Evolutionary conservation across 1,140 invertebrate genomes (phyloP), one percentile per base, ranked within the genome.

Genomic region (Ylistrum balloti): DNA sequence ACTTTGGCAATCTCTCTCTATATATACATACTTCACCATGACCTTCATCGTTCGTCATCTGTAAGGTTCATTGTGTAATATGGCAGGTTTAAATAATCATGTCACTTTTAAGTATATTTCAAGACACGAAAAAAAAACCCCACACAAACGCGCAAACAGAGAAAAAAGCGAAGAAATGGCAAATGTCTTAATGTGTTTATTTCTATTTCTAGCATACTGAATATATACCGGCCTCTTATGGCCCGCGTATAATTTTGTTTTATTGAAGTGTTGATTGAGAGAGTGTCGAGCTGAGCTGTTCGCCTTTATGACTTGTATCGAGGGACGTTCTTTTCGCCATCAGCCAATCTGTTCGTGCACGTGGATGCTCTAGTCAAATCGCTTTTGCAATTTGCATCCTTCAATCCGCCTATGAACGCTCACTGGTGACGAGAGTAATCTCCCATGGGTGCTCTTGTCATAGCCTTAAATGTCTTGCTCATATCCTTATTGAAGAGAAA

Each of bases 181-280:
- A n/a, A n/a, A n/a, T n/a, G n/a, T n/a, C n/a, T n/a, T n/a, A 38
- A 45, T 17, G 10, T 13, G 41, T 9, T 13, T 45, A 45, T 17
- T 45, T 45, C 20, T 17, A 45, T 45, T 17, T 1, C 41, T 45
- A 15, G 1, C 41, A 45, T 45, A 45, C 41, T 45, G 20, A 45
- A 17, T 45, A 1, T 17, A 17, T 13, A 17, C 1, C 10, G 11
- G 56, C 0, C 56, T 5, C 56, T n/a, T n/a, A 5, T 1, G 56
- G 56, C 56, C 22, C 28, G 5, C 41, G 41, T 74, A 74, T 74
- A 74, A 74, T 17, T 74, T n/a, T n/a, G n/a, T 74, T 74, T 74
- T 74, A 74, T 74, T 74, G 56, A 74, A 74, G 28, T 74, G 56
- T 74, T 74, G 22, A 74, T 74, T 74, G 56, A 74, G 56, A 74